Percentiles rank a stretch among this genome's conserved stretches.
phyloP scores from a whole-genome alignment of 2,797 vertebrate genomes.

The Poeciliopsis turneri region DNA sequence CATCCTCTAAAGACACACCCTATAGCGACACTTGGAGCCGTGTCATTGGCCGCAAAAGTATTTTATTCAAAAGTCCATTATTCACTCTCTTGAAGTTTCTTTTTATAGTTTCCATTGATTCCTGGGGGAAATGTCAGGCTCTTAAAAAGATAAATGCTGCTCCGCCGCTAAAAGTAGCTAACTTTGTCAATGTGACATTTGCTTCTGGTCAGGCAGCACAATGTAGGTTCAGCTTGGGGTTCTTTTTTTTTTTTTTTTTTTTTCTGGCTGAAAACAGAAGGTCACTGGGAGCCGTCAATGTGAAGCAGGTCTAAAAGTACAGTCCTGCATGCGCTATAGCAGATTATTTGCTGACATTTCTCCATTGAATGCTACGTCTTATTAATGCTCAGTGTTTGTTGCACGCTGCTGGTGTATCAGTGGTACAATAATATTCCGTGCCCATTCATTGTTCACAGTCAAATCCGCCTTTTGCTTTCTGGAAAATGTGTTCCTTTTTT shows the following conservation, averaged over 20 bases:
- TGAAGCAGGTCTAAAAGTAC: slow-evolving; percentile 1
- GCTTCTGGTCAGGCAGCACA: slow-evolving; percentile 5
- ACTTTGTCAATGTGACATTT: slow-evolving; percentile 8
- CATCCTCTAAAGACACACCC: not conserved
- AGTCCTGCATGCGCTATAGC: not conserved
- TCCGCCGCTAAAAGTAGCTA: slow-evolving; percentile 3
- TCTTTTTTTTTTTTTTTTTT: slow-evolving; percentile 1
- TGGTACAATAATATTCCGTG: not conserved
- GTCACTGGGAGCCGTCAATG: slow-evolving; percentile 1
- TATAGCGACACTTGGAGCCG: not conserved
- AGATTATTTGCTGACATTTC: slow-evolving; percentile 7
- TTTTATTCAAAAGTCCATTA: not conserved
- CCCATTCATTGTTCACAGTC: not conserved
- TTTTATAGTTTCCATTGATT: slow-evolving; percentile 9
- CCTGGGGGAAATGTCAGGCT: not conserved
- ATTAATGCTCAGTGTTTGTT: not conserved
- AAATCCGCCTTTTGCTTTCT: not conserved
- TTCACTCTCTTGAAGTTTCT: slow-evolving; percentile 1
- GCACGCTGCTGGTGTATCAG: not conserved
- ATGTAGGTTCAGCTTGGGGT: slow-evolving; percentile 2
- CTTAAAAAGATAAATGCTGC: slow-evolving; percentile 14
- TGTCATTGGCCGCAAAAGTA: not conserved
- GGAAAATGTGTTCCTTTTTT: not conserved
- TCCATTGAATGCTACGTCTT: not conserved
- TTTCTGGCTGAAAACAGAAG: slow-evolving; percentile 2